Evolutionary conservation across 2,888 invertebrate species (phyloP).

Genomic region (Hecatera dysodea): DNA sequence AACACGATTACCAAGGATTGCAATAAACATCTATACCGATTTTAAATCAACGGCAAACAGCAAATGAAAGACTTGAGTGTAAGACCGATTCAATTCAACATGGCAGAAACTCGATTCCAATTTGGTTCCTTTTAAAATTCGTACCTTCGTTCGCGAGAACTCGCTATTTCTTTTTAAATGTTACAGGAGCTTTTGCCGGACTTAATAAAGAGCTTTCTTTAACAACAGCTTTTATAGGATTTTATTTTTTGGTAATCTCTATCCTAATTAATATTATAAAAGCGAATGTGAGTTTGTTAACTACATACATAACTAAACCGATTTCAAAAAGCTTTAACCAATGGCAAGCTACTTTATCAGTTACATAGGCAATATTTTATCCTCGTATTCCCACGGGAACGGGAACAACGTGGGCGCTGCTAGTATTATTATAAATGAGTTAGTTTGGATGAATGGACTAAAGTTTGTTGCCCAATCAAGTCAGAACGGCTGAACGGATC

Average conservation of each 20-base stretch:
- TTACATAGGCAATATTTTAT: too few species aligned
- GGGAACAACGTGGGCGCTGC: too few species aligned
- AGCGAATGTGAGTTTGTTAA: too few species aligned
- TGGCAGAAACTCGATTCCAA: conserved; percentile 65
- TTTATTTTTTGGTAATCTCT: conserved; percentile 34
- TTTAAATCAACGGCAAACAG: conserved; percentile 33
- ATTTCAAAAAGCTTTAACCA: too few species aligned
- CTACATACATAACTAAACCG: too few species aligned
- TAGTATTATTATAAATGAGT: too few species aligned
- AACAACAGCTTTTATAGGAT: conserved; percentile 37
- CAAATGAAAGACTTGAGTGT: conserved; percentile 47
- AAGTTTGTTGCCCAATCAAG: too few species aligned
- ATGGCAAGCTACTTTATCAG: too few species aligned
- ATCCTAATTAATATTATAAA: too few species aligned
- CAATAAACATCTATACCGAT: conserved; percentile 25
- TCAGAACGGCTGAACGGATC: too few species aligned
- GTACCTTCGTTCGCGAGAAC: conserved; percentile 65
- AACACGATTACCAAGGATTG: conserved; percentile 36
- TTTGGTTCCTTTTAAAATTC: conserved; percentile 73
- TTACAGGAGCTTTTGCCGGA: conserved; percentile 36
- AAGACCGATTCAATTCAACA: conserved; percentile 58
- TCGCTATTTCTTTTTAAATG: conserved; percentile 56
- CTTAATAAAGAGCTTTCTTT: conserved; percentile 43
- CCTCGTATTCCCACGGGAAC: too few species aligned
- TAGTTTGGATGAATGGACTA: too few species aligned